These are phyloP conservation scores for Pseudochaenichthys georgianus DNA, from an alignment of 2,797 vertebrate species.

Conservation along the genomic window DNA sequence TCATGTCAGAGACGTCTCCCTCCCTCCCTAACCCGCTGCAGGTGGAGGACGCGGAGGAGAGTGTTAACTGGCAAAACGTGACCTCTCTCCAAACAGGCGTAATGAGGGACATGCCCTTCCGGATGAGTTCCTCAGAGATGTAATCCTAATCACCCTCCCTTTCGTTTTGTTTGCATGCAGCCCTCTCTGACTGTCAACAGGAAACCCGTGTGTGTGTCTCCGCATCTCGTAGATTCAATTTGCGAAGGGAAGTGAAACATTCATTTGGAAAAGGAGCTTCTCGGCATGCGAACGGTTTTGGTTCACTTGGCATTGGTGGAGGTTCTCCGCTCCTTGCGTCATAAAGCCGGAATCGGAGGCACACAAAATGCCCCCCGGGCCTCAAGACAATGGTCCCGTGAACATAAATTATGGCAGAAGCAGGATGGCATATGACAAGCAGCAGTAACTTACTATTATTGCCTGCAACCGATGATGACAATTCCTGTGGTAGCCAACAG, in stretches of 20 bases:
- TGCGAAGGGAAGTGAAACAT: slow-evolving; percentile 58
- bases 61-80: slow-evolving; percentile 42
- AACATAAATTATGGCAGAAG: slow-evolving; percentile 76
- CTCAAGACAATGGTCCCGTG: slow-evolving; percentile 67
- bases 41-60: slow-evolving; percentile 58
- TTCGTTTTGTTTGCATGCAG: slow-evolving; percentile 28
- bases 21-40: slow-evolving; percentile 70
- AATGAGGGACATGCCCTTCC: slow-evolving; percentile 77
- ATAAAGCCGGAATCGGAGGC: slow-evolving; percentile 67
- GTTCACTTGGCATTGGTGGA: slow-evolving; percentile 50
- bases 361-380: slow-evolving; percentile 70
- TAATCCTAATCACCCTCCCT: slow-evolving; percentile 51
- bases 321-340: slow-evolving; percentile 55
- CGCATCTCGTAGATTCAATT: slow-evolving; percentile 54
- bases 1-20: slow-evolving; percentile 77
- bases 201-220: slow-evolving; percentile 34
- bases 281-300: slow-evolving; percentile 47
- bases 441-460: slow-evolving; percentile 81
- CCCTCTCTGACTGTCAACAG: slow-evolving; percentile 37
- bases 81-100: slow-evolving; percentile 68
- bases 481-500: slow-evolving; percentile 75
- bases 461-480: slow-evolving; percentile 76
- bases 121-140: slow-evolving; percentile 64
- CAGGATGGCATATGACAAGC: slow-evolving; percentile 77
- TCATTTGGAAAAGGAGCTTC: slow-evolving; percentile 63